Conservation (phyloP, 2,888 invertebrate genomes). For the Helleia helle region DNA sequence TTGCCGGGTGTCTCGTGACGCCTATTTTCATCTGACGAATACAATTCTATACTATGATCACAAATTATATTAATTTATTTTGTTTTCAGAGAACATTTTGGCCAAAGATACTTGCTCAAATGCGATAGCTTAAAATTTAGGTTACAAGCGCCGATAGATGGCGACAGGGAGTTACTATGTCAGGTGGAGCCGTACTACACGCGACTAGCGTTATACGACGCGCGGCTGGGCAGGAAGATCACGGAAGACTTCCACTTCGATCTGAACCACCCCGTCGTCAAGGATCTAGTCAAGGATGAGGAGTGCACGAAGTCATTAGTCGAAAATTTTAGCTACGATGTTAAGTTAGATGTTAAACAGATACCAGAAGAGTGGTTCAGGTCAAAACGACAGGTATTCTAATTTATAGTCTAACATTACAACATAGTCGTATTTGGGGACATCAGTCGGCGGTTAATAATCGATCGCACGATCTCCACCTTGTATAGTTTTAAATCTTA, state of each 20-base stretch:
- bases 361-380: constrained; percentile 84
- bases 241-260: constrained; percentile 96
- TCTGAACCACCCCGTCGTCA: constrained; percentile 83
- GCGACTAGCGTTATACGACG: constrained; percentile 91
- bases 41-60: too few species aligned
- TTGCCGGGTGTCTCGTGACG: too few species aligned
- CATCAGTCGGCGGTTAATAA: too few species aligned
- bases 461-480: too few species aligned
- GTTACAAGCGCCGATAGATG: constrained; percentile 85
- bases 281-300: constrained; percentile 64
- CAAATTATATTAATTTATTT: background rate
- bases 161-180: constrained; percentile 82
- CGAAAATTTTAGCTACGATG: constrained; percentile 68
- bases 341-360: constrained; percentile 78
- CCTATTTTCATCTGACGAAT: too few species aligned
- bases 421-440: too few species aligned
- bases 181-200: constrained; percentile 97
- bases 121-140: constrained; percentile 90
- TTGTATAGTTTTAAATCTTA: too few species aligned
- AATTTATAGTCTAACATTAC: too few species aligned
- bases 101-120: constrained; percentile 86
- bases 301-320: constrained; percentile 65
- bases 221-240: constrained; percentile 87
- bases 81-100: constrained; percentile 83
- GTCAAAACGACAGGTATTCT: constrained; percentile 75